Base-by-base conservation (phyloP, 2,797 vertebrate genomes). In the Todus mexicanus region DNA sequence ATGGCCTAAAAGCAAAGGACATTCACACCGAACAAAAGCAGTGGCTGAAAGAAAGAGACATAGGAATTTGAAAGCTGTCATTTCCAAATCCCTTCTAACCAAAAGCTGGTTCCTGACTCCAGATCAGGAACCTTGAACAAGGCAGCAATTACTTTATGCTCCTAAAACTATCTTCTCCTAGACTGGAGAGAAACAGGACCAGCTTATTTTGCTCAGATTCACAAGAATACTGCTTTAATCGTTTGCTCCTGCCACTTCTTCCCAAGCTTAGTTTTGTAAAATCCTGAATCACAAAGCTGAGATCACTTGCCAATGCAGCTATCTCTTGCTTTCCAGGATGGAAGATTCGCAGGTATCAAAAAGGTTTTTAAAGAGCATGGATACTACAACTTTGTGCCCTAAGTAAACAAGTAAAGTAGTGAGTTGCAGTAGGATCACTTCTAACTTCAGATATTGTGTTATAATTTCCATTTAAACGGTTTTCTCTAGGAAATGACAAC, bases 1-100 rank as follows among this genome's bases (percentile, higher is more conserved):
- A 93, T 66, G 91, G 93, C 84, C 82, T 88, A 72, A 94, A 93
- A 93, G 93, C 73, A 91, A 94, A 91, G 82, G 70, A 92, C 92
- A 77, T 69, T 84, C 87, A 83, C 10, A 5, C 38, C 40, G 18
- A 94, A 95, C 94, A 96, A 95, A 96, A 94, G 93, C 94, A 78
- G 63, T 5, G 25, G 43, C 70, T 92, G 87, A 94, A 90, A 94
- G 90, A 74, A 92, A 40, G 90, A 94, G 90, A 76, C 91, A 43
- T 56, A 86, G 23, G 70, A 91, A 92, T 47, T 12, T 29, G 56
- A 63, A 93, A 87, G 89, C 70, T 91, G 73, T 87, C 59, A 63
- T 79, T 84, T 90, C 78, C 63, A 93, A 93, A 82, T 51, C 47
- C 43, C 63, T 91, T 83, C n/a, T 59, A 57, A 59, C 72, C 37